Evolutionary conservation across 2,113 vertebrate species (phyloP).

Genomic region (Ptyas mucosa): DNA sequence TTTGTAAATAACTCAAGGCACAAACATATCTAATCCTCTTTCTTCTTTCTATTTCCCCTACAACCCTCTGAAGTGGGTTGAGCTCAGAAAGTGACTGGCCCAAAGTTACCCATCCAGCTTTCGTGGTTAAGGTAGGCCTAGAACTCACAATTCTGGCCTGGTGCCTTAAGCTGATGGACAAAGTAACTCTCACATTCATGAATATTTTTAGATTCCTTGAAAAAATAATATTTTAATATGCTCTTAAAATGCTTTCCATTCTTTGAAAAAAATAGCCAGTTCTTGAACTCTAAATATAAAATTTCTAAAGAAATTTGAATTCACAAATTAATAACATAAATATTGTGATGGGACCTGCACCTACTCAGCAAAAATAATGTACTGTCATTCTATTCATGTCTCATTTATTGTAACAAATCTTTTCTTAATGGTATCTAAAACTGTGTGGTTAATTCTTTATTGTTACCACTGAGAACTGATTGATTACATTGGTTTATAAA

Average conservation of each 20-base stretch:
- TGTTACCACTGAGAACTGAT: background rate
- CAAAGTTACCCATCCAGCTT: background rate
- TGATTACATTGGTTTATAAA: background rate
- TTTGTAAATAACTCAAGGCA: background rate
- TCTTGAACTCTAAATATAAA: background rate
- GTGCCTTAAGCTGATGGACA: background rate
- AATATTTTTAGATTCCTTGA: background rate
- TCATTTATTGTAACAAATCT: background rate
- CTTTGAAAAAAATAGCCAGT: background rate
- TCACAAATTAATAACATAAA: background rate
- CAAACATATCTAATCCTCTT: background rate
- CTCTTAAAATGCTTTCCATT: background rate
- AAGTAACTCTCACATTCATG: background rate
- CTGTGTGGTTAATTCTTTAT: background rate
- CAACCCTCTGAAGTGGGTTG: background rate
- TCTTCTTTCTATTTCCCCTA: background rate
- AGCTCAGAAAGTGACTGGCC: background rate
- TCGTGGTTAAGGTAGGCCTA: background rate
- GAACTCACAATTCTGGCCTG: background rate
- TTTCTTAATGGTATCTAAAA: background rate
- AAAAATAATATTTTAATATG: background rate
- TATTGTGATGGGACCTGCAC: background rate
- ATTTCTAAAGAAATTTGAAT: background rate
- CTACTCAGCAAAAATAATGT: background rate
- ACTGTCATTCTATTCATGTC: background rate